Evolutionary conservation across 2,888 invertebrate genomes (phyloP).

Genomic region (Amorpha juglandis): DNA sequence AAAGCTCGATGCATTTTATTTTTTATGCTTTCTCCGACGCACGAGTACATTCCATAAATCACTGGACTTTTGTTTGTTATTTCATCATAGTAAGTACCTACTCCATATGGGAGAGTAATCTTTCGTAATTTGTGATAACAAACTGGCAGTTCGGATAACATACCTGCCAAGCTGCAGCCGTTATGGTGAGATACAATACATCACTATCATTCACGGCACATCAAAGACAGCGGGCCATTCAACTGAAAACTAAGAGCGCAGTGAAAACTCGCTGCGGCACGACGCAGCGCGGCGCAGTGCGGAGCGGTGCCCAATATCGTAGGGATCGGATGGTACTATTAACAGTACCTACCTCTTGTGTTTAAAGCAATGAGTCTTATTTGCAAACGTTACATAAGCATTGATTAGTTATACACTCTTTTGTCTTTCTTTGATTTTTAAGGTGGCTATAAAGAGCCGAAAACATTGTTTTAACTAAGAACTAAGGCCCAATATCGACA

Average conservation of each 20-base stretch:
- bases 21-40: too few species aligned
- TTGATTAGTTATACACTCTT: too few species aligned
- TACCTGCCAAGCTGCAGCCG: constrained; percentile 52
- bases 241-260: constrained; percentile 63
- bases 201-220: constrained; percentile 66
- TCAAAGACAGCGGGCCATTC: constrained; percentile 70
- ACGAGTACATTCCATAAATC: background rate
- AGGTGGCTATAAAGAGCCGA: too few species aligned
- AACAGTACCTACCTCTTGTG: background rate
- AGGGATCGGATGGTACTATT: background rate
- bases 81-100: background rate
- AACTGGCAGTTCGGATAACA: constrained; percentile 40
- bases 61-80: background rate
- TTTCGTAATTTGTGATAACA: background rate
- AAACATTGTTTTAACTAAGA: too few species aligned
- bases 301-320: background rate
- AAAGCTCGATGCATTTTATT: too few species aligned
- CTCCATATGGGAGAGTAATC: background rate
- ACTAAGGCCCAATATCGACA: too few species aligned
- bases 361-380: background rate
- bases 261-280: constrained; percentile 15
- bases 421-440: too few species aligned
- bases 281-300: background rate
- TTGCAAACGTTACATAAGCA: too few species aligned
- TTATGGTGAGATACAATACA: constrained; percentile 65